These are phyloP conservation scores for Orientallactaga bullata DNA, from an alignment of 2,113 vertebrate genomes.

Conservation along the genomic window DNA sequence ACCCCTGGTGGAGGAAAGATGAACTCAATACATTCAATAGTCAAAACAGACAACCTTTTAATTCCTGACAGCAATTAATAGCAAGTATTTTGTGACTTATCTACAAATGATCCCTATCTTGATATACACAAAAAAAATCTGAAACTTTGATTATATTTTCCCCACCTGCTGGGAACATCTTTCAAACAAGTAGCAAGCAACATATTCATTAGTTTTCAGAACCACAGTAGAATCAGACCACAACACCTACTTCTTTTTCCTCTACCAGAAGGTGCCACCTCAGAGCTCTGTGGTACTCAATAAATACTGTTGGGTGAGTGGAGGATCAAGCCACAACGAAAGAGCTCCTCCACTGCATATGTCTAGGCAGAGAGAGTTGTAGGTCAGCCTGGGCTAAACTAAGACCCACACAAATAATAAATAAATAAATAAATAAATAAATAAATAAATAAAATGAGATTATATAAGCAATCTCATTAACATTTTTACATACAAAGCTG, in stretches of 20 bases:
- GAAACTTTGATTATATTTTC: constrained; percentile 49
- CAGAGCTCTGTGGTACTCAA: not conserved
- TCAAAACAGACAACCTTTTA: constrained; percentile 48
- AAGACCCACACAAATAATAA: too few relatives aligned
- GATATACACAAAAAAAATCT: constrained; percentile 41
- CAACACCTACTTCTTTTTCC: not conserved
- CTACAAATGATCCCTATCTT: not conserved
- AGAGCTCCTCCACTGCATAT: not conserved
- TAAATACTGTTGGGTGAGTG: not conserved
- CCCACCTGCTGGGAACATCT: not conserved
- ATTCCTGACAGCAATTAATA: constrained; percentile 24
- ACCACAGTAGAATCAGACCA: not conserved
- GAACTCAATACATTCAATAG: constrained; percentile 57
- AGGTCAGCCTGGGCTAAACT: too few relatives aligned
- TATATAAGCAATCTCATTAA: constrained; percentile 33
- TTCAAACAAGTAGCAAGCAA: constrained; percentile 35
- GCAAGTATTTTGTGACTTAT: constrained; percentile 15
- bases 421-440: too few relatives aligned
- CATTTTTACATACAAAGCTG: constrained; percentile 1
- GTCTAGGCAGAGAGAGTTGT: too few relatives aligned
- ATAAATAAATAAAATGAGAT: not conserved
- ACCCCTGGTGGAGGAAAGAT: constrained; percentile 88
- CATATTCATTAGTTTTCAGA: constrained; percentile 20
- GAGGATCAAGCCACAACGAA: not conserved
- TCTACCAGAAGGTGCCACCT: too few relatives aligned